A percentile compares a stretch with the other conserved stretches of the same genome.
These are phyloP conservation scores for Alauda arvensis DNA, from an alignment of 2,797 vertebrate genomes.

Conservation along the genomic window DNA sequence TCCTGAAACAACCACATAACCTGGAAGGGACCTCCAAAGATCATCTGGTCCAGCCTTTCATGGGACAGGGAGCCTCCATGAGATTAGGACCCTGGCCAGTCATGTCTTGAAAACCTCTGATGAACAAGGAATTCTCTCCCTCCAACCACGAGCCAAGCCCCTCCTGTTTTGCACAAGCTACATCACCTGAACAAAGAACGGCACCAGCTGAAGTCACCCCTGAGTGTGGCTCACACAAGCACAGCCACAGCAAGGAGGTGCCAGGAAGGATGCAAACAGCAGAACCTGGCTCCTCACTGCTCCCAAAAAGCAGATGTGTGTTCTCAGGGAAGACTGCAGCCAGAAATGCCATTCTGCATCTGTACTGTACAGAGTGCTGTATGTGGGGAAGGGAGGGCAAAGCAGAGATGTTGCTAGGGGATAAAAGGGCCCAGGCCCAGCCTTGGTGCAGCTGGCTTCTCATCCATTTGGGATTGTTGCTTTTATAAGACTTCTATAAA, in stretches of 20 bases:
- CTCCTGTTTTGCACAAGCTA: background rate
- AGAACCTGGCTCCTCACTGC: accelerated
- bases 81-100: background rate
- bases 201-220: accelerated
- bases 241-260: accelerated
- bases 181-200: background rate
- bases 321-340: background rate
- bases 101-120: background rate
- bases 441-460: background rate
- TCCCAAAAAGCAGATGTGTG: background rate
- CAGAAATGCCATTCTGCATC: background rate
- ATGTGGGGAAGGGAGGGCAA: background rate
- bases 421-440: background rate
- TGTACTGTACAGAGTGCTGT: background rate
- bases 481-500: background rate
- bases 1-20: background rate
- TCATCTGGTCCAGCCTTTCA: background rate
- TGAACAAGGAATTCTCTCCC: background rate
- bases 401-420: background rate
- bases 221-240: background rate
- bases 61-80: background rate
- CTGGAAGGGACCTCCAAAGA: background rate
- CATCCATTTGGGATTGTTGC: background rate
- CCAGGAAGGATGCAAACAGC: accelerated
- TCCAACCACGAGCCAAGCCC: accelerated